Evolutionary conservation across 2,888 invertebrate genomes (phyloP).

Genomic region (Vanessa cardui): DNA sequence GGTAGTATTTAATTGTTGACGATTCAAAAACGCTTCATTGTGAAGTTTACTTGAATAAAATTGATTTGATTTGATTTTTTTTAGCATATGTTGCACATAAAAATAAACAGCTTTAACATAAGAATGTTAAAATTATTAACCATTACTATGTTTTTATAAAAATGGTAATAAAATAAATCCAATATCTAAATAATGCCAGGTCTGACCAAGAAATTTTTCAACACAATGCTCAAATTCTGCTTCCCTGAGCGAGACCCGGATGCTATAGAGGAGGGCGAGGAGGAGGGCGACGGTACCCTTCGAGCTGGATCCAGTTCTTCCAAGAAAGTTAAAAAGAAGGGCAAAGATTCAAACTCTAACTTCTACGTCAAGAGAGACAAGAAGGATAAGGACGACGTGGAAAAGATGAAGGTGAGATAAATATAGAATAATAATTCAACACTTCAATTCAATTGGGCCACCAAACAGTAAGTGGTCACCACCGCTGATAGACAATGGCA

Average conservation of each 20-base stretch:
- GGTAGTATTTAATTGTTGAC: too few relatives aligned
- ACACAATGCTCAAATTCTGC: conserved; percentile 98
- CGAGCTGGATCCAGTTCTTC: conserved; percentile 70
- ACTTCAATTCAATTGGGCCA: too few relatives aligned
- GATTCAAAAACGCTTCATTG: too few relatives aligned
- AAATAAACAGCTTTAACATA: too few relatives aligned
- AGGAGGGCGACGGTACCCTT: conserved; percentile 67
- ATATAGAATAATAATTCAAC: too few relatives aligned
- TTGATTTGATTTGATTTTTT: too few relatives aligned
- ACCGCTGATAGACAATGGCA: too few relatives aligned
- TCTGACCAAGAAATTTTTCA: conserved; percentile 97
- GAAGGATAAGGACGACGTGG: conserved; percentile 95
- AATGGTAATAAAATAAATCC: background rate
- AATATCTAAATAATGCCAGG: conserved; percentile 66
- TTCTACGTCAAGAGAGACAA: conserved; percentile 94
- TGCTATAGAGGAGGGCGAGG: conserved; percentile 88
- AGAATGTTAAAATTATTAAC: too few relatives aligned
- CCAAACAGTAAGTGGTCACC: too few relatives aligned
- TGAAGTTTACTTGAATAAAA: too few relatives aligned
- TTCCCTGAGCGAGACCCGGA: conserved; percentile 97
- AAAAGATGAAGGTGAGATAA: conserved; percentile 93
- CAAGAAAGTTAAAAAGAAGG: conserved; percentile 80
- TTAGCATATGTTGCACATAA: too few relatives aligned
- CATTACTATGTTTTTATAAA: too few relatives aligned
- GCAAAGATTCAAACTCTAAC: conserved; percentile 90